Evolutionary conservation across 92 coral and sea anemone species (phyloP).

Genomic region (Bergia sp.): DNA sequence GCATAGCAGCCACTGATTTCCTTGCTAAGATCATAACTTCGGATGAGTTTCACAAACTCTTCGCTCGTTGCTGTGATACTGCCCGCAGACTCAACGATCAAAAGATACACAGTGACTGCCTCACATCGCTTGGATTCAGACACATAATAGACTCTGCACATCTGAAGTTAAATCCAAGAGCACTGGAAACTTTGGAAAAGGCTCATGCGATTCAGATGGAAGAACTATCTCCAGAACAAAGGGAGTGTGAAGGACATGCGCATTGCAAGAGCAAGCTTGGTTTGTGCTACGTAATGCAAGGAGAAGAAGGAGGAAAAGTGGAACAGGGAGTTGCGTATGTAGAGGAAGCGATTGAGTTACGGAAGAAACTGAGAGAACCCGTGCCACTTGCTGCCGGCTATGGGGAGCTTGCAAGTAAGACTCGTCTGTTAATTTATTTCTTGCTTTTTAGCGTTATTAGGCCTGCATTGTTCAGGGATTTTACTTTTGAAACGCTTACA

Average conservation of each 20-base stretch:
- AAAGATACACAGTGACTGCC: slow-evolving; percentile 33
- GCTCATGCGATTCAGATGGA: slow-evolving; percentile 36
- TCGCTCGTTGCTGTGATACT: slow-evolving; percentile 14
- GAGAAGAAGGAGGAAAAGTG: slow-evolving; percentile 1
- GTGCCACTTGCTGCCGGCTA: slow-evolving; percentile 52
- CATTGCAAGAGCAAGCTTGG: slow-evolving; percentile 64
- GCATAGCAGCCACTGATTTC: slow-evolving; percentile 42
- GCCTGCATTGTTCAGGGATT: too few species aligned
- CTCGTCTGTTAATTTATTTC: not conserved
- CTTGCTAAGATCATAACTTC: slow-evolving; percentile 55
- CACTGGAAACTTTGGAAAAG: slow-evolving; percentile 37
- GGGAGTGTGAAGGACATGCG: slow-evolving; percentile 47
- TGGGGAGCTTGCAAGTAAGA: slow-evolving; percentile 62
- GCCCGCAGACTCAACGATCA: slow-evolving; percentile 27
- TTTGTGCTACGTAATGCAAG: slow-evolving; percentile 40
- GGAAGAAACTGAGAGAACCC: slow-evolving; percentile 17
- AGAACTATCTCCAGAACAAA: not conserved
- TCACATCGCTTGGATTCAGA: slow-evolving; percentile 55
- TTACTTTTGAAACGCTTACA: too few species aligned
- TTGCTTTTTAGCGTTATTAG: too few species aligned
- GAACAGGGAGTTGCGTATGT: slow-evolving; percentile 31
- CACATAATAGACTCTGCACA: slow-evolving; percentile 50
- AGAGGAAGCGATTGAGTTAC: slow-evolving; percentile 38
- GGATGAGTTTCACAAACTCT: slow-evolving; percentile 40
- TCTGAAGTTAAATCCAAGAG: slow-evolving; percentile 30